Evolutionary conservation across 2,113 vertebrate genomes (phyloP).

Genomic region (Microtus pennsylvanicus): DNA sequence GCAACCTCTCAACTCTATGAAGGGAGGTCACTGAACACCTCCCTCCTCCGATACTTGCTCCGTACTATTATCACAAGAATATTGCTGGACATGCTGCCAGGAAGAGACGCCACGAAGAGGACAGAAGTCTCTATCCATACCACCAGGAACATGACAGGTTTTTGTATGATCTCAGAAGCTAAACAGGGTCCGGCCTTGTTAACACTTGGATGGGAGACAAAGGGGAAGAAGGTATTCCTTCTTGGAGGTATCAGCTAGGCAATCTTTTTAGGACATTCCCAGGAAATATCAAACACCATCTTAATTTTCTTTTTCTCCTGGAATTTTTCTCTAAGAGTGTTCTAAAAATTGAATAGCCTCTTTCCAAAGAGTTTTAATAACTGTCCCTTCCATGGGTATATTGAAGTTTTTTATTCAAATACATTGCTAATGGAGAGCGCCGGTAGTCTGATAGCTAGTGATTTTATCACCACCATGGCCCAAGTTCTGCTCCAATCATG

Average conservation of each 20-base stretch:
- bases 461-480: neutral
- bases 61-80: slow-evolving; percentile 9
- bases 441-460: neutral
- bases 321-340: slow-evolving; percentile 38
- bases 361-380: slow-evolving; percentile 65
- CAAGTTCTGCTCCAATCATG: neutral
- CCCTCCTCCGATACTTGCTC: slow-evolving; percentile 5
- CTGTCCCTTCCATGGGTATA: neutral
- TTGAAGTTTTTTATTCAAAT: slow-evolving; percentile 45
- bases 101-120: neutral
- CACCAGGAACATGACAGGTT: neutral
- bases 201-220: neutral
- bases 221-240: slow-evolving; percentile 39
- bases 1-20: neutral
- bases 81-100: slow-evolving; percentile 4
- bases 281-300: slow-evolving; percentile 67
- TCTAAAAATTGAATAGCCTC: slow-evolving; percentile 62
- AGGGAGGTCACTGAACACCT: neutral
- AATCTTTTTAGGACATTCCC: slow-evolving; percentile 55
- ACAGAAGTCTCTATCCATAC: neutral
- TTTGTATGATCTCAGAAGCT: neutral
- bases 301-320: slow-evolving; percentile 69
- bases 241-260: slow-evolving; percentile 54
- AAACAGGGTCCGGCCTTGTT: neutral
- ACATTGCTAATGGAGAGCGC: neutral